Conservation (phyloP, 2,888 invertebrate genomes). For the Polyommatus iphigenia region DNA sequence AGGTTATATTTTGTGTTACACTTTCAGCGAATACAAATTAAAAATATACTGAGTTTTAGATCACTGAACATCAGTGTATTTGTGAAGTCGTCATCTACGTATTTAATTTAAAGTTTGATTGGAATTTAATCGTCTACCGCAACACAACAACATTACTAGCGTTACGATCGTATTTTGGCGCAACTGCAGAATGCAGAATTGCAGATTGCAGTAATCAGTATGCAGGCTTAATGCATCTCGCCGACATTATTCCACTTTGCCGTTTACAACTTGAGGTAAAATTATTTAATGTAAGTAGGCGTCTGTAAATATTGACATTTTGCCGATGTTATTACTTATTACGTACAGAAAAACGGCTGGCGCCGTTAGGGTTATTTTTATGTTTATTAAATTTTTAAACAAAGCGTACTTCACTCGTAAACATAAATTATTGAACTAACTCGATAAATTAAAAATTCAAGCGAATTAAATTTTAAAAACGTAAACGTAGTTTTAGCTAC, state of each 20-base stretch:
- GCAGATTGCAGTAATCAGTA: background rate
- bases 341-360: background rate
- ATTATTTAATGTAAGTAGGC: background rate
- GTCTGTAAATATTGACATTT: background rate
- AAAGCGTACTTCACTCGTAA: background rate
- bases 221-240: background rate
- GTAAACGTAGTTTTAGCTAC: too few species aligned
- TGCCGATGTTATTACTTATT: background rate
- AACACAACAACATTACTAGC: background rate
- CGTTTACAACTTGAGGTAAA: background rate
- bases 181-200: conserved; percentile 4
- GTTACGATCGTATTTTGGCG: background rate
- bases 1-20: background rate
- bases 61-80: background rate
- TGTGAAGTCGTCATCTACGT: background rate
- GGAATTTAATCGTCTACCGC: background rate
- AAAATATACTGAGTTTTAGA: background rate
- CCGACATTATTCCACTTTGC: background rate
- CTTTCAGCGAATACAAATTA: background rate
- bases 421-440: too few species aligned
- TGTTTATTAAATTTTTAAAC: conserved; percentile 4
- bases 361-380: background rate
- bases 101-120: background rate
- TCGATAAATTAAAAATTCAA: too few species aligned
- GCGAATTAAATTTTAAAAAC: too few species aligned